Conservation (phyloP, 2,113 vertebrate genomes). For the Donacobius atricapilla region DNA sequence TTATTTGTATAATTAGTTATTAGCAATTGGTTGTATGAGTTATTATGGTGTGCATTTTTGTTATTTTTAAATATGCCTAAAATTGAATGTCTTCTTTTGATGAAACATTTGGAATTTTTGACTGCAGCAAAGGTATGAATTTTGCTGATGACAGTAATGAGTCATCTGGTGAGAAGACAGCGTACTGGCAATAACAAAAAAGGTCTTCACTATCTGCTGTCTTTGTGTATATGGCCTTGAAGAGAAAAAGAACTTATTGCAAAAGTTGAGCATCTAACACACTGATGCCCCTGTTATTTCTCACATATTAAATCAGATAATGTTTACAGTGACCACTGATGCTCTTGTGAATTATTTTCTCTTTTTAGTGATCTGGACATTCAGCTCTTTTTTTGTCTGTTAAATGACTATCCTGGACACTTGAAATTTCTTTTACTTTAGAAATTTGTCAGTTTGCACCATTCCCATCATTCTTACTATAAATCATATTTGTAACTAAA, state of each 20-base stretch:
- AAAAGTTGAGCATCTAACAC: constrained; percentile 66
- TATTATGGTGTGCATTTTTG: constrained; percentile 23
- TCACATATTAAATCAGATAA: constrained; percentile 28
- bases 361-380: background rate
- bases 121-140: constrained; percentile 1
- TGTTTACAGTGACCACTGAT: constrained; percentile 5
- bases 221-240: constrained; percentile 68
- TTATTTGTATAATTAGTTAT: background rate
- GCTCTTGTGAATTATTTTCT: constrained; percentile 47
- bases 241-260: constrained; percentile 56
- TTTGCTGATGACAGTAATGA: constrained; percentile 37
- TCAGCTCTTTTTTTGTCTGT: constrained; percentile 11
- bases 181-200: constrained; percentile 16
- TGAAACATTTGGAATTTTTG: constrained; percentile 33
- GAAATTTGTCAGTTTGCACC: background rate
- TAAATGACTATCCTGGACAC: background rate
- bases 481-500: constrained; percentile 10
- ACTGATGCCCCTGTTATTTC: constrained; percentile 45
- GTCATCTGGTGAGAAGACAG: constrained; percentile 43
- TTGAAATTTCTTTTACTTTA: background rate
- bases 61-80: constrained; percentile 37
- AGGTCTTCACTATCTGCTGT: constrained; percentile 18
- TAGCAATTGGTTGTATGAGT: background rate
- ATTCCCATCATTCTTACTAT: background rate
- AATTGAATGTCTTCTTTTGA: background rate